Base-by-base conservation (phyloP, 2,797 vertebrate species). In the Acipenser ruthenus region DNA sequence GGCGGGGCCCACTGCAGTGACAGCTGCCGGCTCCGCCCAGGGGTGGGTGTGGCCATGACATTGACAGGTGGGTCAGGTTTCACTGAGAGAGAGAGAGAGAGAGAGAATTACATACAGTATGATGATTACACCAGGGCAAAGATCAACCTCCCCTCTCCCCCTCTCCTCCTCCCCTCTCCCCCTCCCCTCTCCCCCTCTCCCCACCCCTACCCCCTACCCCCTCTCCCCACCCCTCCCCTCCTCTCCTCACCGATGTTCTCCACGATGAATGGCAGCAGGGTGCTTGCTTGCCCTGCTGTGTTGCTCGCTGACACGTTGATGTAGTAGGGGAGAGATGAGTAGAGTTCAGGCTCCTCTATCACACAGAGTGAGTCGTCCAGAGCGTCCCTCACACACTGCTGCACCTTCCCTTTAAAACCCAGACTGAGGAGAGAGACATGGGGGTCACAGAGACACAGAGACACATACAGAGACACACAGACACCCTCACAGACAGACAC, bases 231-330 rank as follows among this genome's bases (percentile, higher is more conserved):
- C 83, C n/a, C n/a, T n/a, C n/a, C 2, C 4, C 23, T 4, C 23
- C 23, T 37, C 23, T 37, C 23, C 75, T 86, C 69, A 91, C 89
- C 83, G 6, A 90, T 84, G 1, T 89, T 82, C 73, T 90, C 90
- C 69, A 89, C 0, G 76, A 86, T 76, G 65, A 88, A 81, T 15
- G 72, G 75, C 23, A 77, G 71, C 1, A 87, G 63, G 10, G 72
- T 56, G 60, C 83, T 81, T 67, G 79, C 74, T 70, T 78, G 86
- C 3, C 80, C 82, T 0, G 49, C 52, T 6, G 82, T 63, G 52
- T 77, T 73, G 60, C 87, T 69, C 0, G 84, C 85, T 3, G 89
- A 90, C 74, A 91, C 56, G n/a, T 90, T 90, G 69, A 91, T 49
- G 65, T 87, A 72, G 74, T 88, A 84, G 0, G 64, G 60, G 4